These are phyloP conservation scores for Cepaea hortensis DNA, from an alignment of 2,888 invertebrate species.

Conservation along the genomic window DNA sequence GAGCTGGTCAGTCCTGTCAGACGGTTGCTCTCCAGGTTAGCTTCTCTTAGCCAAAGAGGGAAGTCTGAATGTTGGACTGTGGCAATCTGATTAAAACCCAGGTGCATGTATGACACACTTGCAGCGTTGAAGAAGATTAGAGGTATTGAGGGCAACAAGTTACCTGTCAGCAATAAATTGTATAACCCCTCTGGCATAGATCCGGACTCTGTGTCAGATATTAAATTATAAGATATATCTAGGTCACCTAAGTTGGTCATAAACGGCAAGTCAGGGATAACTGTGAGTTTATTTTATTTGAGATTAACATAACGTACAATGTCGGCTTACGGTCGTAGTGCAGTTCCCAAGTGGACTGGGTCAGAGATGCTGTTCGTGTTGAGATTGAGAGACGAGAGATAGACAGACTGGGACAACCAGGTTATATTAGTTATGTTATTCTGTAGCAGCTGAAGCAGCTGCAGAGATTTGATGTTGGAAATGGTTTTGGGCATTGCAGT, in stretches of 20 bases:
- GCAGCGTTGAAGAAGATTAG: neutral
- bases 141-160: neutral
- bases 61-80: neutral
- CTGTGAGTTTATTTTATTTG: neutral
- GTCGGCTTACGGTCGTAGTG: neutral
- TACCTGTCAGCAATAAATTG: neutral
- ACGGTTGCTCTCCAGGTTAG: neutral
- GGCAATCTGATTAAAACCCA: neutral
- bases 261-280: neutral
- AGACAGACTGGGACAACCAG: neutral
- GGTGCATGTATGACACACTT: neutral
- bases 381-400: neutral
- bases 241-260: neutral
- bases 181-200: neutral
- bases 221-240: neutral
- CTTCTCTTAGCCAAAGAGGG: neutral
- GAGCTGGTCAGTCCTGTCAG: neutral
- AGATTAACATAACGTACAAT: neutral
- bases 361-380: slow-evolving; percentile 4
- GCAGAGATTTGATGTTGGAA: neutral
- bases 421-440: neutral
- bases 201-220: neutral
- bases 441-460: neutral
- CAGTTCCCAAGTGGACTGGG: neutral
- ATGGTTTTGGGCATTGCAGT: neutral